Percentiles rank a stretch among this genome's conserved stretches.
Evolutionary conservation across 2,888 invertebrate genomes (phyloP).

Genomic region (Hypomecis punctinalis): DNA sequence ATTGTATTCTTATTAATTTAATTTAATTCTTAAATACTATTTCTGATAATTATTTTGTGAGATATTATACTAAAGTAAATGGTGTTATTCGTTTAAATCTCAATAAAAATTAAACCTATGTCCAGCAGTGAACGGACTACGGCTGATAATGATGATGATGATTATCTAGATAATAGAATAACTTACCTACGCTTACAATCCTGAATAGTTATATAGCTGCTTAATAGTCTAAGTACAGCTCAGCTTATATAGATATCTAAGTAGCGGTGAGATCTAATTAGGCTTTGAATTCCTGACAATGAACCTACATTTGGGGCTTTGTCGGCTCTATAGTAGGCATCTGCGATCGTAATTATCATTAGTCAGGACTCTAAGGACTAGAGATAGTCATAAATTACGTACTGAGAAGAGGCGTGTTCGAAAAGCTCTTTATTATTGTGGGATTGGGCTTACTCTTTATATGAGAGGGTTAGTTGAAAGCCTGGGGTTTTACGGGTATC

Average conservation of each 20-base stretch:
- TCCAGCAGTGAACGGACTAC: no score
- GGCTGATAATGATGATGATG: not conserved
- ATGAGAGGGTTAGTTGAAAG: constrained; percentile 13
- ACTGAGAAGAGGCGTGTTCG: constrained; percentile 30
- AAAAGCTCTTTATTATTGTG: constrained; percentile 31
- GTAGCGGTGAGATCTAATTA: constrained; percentile 28
- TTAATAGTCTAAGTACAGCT: constrained; percentile 3
- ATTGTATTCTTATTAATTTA: no score
- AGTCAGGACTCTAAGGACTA: constrained; percentile 27
- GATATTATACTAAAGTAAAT: no score
- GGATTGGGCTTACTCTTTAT: constrained; percentile 27
- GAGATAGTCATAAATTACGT: constrained; percentile 33
- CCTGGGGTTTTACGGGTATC: constrained; percentile 13
- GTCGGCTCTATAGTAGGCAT: constrained; percentile 33
- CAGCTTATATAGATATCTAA: constrained; percentile 8
- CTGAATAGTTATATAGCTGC: not conserved
- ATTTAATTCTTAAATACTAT: no score
- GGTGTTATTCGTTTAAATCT: no score
- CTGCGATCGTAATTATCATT: constrained; percentile 38
- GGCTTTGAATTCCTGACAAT: constrained; percentile 27
- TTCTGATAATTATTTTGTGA: no score
- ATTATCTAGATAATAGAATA: not conserved
- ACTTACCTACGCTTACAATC: not conserved
- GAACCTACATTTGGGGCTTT: constrained; percentile 32
- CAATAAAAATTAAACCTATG: no score